Conservation (phyloP, 2,888 invertebrate genomes). For the Phortica magna region DNA sequence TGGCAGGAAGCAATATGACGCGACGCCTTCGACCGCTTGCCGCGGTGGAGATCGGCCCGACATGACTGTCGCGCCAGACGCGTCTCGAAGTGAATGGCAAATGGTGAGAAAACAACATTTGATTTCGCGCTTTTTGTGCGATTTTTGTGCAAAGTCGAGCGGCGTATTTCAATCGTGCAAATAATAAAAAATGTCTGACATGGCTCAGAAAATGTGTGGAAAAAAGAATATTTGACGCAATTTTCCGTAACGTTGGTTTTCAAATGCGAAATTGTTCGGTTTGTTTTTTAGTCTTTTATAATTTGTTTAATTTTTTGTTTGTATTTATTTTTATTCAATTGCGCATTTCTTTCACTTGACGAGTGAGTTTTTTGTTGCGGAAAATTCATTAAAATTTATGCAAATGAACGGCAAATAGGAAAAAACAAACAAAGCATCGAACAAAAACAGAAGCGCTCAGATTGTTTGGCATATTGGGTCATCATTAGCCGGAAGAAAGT, state of each 20-base stretch:
- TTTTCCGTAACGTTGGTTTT: constrained; percentile 18
- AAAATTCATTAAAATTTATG: constrained; percentile 69
- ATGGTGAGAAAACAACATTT: neutral
- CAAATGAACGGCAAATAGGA: constrained; percentile 47
- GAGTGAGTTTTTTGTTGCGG: constrained; percentile 49
- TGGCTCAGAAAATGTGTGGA: neutral
- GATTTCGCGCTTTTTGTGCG: neutral
- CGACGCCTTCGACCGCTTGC: neutral
- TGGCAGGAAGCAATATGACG: constrained; percentile 46
- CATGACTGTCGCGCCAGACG: neutral
- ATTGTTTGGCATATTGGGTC: constrained; percentile 65
- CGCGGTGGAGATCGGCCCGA: neutral
- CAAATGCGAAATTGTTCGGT: neutral
- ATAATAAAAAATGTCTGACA: neutral
- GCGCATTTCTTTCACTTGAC: neutral
- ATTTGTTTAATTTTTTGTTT: constrained; percentile 4
- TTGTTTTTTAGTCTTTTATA: neutral
- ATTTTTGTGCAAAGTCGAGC: neutral
- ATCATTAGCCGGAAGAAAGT: constrained; percentile 61
- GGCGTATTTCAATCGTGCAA: neutral
- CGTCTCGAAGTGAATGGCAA: neutral
- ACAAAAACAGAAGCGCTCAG: neutral
- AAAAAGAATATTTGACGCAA: constrained; percentile 16
- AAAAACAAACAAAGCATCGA: neutral
- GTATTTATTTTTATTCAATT: constrained; percentile 7